These are phyloP conservation scores for Pterocles burchelli DNA, from an alignment of 2,113 vertebrate genomes.

Conservation along the genomic window DNA sequence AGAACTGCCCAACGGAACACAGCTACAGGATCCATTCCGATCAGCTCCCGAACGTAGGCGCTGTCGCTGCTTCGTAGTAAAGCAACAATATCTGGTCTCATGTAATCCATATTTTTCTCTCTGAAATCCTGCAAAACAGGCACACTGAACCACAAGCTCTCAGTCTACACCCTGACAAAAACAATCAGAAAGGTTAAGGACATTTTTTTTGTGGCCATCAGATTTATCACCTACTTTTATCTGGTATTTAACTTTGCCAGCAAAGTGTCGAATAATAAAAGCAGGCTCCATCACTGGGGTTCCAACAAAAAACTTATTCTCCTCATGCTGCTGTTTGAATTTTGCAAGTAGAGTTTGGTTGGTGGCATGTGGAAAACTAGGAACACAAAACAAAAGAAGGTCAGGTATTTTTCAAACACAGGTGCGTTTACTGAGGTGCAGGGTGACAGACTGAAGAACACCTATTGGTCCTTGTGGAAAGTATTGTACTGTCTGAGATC, in stretches of 20 bases:
- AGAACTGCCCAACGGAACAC: constrained; percentile 97
- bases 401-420: background rate
- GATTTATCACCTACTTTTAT: constrained; percentile 82
- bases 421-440: background rate
- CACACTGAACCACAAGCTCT: background rate
- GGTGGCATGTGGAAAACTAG: constrained; percentile 94
- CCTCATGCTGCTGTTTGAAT: constrained; percentile 97
- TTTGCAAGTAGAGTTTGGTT: constrained; percentile 94
- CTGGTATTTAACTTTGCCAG: constrained; percentile 96
- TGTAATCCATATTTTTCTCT: constrained; percentile 98
- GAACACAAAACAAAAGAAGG: background rate
- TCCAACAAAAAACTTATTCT: constrained; percentile 91
- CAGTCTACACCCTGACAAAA: background rate
- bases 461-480: background rate
- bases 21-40: constrained; percentile 95
- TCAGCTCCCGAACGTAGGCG: constrained; percentile 90
- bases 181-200: background rate
- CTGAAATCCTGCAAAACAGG: constrained; percentile 86
- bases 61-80: constrained; percentile 93
- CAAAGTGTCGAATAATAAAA: constrained; percentile 96
- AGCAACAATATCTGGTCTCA: constrained; percentile 95
- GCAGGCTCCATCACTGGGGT: constrained; percentile 96
- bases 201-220: background rate
- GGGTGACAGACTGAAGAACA: background rate
- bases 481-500: background rate